These are phyloP conservation scores for Marasmarcha lunaedactyla DNA, from an alignment of 2,888 invertebrate species.

Conservation along the genomic window DNA sequence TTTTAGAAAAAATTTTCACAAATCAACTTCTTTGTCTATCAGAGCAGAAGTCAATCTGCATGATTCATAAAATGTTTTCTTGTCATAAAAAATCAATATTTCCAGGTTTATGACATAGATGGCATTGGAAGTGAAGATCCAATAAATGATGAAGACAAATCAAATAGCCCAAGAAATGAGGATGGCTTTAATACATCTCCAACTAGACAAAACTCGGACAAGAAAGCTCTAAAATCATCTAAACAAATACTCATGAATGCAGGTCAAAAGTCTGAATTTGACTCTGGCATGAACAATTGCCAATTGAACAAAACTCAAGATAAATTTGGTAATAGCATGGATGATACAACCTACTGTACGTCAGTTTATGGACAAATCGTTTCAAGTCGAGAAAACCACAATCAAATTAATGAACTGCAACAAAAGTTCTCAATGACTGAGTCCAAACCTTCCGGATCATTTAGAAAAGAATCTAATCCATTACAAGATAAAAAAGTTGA, in stretches of 20 bases:
- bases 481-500: constrained; percentile 40
- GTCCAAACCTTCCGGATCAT: constrained; percentile 52
- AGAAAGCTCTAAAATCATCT: constrained; percentile 49
- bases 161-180: constrained; percentile 23
- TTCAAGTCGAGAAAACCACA: constrained; percentile 57
- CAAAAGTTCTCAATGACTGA: constrained; percentile 48
- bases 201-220: constrained; percentile 30
- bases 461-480: constrained; percentile 49
- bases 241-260: constrained; percentile 61
- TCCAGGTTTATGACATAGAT: constrained; percentile 63
- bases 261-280: constrained; percentile 61
- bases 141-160: constrained; percentile 40
- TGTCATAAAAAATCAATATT: too few relatives aligned
- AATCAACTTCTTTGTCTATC: too few relatives aligned
- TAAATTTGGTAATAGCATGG: constrained; percentile 28
- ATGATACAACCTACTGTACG: constrained; percentile 57
- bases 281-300: constrained; percentile 62
- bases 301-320: constrained; percentile 48
- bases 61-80: too few relatives aligned
- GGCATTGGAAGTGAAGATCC: constrained; percentile 51
- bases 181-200: constrained; percentile 28
- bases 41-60: too few relatives aligned
- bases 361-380: constrained; percentile 63
- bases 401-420: constrained; percentile 61
- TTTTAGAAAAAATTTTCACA: too few relatives aligned